These are phyloP conservation scores for Trachurus trachurus DNA, from an alignment of 2,797 vertebrate genomes.

Conservation along the genomic window DNA sequence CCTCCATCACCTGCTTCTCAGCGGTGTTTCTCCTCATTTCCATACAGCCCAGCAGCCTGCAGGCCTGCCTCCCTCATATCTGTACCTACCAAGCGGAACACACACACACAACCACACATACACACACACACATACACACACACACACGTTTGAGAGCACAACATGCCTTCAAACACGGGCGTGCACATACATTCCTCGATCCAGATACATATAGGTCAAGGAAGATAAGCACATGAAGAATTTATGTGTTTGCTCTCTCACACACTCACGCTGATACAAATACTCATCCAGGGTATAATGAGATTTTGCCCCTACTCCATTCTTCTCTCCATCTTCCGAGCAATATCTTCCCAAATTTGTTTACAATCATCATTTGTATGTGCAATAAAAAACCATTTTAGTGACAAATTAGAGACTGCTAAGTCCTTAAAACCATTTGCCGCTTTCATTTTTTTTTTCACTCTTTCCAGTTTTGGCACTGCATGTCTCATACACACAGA, in stretches of 20 bases:
- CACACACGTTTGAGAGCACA: conserved; percentile 7
- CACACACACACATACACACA: conserved; percentile 2
- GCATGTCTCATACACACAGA: conserved; percentile 37
- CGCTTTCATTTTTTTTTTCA: conserved; percentile 53
- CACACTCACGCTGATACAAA: conserved; percentile 28
- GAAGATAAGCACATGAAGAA: conserved; percentile 51
- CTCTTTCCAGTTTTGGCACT: conserved; percentile 59
- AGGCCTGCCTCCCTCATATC: conserved; percentile 53
- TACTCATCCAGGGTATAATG: conserved; percentile 44
- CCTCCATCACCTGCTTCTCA: conserved; percentile 74
- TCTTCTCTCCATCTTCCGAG: conserved; percentile 42
- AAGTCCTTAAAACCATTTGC: conserved; percentile 72
- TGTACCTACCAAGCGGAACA: conserved; percentile 22
- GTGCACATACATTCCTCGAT: conserved; percentile 19
- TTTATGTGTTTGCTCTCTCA: conserved; percentile 29
- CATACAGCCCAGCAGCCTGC: conserved; percentile 68
- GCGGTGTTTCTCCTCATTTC: conserved; percentile 72
- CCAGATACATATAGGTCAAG: conserved; percentile 53
- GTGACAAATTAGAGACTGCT: conserved; percentile 60
- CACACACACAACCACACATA: not conserved
- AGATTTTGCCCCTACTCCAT: conserved; percentile 46
- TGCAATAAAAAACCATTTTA: conserved; percentile 65
- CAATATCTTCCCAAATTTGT: conserved; percentile 53
- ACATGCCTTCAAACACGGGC: conserved; percentile 28
- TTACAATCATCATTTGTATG: conserved; percentile 60